phyloP scores from a whole-genome alignment of 2,113 vertebrate genomes.

The Tragelaphus scriptus region DNA sequence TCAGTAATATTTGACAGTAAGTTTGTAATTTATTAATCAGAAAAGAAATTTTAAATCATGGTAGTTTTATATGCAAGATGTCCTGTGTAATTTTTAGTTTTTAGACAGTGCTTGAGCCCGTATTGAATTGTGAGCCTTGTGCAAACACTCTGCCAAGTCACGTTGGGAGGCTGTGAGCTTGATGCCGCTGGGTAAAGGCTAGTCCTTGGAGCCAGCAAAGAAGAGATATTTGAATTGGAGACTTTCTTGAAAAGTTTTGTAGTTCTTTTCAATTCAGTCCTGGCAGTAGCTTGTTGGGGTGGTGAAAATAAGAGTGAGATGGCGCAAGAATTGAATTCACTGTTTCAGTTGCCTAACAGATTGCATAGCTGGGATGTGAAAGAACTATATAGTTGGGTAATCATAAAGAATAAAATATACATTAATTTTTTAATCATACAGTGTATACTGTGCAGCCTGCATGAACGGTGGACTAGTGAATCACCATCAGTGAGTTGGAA shows the following conservation, averaged over 20 bases:
- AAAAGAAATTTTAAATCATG: not conserved
- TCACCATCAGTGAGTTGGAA: not conserved
- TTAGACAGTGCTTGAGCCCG: not conserved
- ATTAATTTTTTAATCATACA: not conserved
- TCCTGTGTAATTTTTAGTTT: not conserved
- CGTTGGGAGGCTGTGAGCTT: not conserved
- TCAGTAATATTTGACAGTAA: not conserved
- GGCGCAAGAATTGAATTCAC: not conserved
- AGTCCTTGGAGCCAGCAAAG: not conserved
- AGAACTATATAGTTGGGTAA: not conserved
- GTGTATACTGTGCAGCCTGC: not conserved
- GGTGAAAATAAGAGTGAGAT: not conserved
- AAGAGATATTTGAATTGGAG: not conserved
- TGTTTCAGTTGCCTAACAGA: not conserved
- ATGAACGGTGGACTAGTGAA: not conserved
- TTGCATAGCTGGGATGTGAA: not conserved
- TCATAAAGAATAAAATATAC: not conserved
- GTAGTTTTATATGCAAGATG: not conserved
- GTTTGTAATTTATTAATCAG: not conserved
- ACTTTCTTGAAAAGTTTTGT: not conserved
- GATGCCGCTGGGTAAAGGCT: not conserved
- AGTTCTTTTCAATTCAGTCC: not conserved
- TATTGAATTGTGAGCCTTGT: not conserved
- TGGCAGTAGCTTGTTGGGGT: not conserved
- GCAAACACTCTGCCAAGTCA: not conserved